A percentile compares a stretch with the other conserved stretches of the same genome.
These are phyloP conservation scores for Drosophila picticornis DNA, from an alignment of 2,888 invertebrate genomes.

Conservation along the genomic window DNA sequence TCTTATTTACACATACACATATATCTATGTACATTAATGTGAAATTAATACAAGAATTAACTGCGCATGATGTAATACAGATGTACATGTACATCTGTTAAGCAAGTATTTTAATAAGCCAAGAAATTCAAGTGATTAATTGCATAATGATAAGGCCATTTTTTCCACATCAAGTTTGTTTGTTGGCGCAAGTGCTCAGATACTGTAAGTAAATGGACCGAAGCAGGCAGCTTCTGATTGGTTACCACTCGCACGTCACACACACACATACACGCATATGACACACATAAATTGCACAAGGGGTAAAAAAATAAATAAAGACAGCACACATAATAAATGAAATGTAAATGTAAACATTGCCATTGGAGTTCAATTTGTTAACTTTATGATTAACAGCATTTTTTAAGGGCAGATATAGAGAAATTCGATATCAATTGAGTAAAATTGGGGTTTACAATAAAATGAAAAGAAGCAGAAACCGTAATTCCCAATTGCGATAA, in stretches of 20 bases:
- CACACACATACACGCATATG: neutral
- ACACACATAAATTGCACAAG: neutral
- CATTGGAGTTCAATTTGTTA: neutral
- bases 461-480: neutral
- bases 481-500: neutral
- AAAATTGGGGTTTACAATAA: neutral
- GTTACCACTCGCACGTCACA: neutral
- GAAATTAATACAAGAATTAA: neutral
- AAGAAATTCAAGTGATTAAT: slow-evolving; percentile 18
- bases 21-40: neutral
- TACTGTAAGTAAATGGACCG: neutral
- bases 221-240: neutral
- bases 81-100: neutral
- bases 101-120: neutral
- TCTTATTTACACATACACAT: neutral
- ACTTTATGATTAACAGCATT: neutral
- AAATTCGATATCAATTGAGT: neutral
- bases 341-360: neutral
- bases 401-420: neutral
- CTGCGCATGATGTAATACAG: neutral
- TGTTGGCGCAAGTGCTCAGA: neutral
- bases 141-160: slow-evolving; percentile 8
- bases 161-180: neutral
- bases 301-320: neutral
- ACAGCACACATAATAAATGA: neutral